These are phyloP conservation scores for Pilophorus perplexus DNA, from an alignment of 2,888 invertebrate species.

Conservation along the genomic window DNA sequence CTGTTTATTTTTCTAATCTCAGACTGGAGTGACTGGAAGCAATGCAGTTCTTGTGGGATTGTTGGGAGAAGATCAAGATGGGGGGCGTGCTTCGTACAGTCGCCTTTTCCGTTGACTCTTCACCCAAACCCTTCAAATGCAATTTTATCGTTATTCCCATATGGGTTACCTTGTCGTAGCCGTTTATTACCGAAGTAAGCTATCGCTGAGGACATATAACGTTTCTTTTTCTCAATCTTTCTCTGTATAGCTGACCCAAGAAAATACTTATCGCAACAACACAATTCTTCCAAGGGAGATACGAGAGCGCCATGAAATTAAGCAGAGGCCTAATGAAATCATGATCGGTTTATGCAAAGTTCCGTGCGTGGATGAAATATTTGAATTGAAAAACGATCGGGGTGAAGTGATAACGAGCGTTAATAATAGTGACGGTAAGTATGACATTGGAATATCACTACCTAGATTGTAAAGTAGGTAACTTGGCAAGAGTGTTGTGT, in stretches of 20 bases:
- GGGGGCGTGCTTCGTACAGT: conserved; percentile 59
- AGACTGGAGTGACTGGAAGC: conserved; percentile 64
- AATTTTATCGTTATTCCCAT: conserved; percentile 8
- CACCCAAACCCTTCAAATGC: not conserved
- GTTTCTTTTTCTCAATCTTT: too few relatives aligned
- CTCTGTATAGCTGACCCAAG: too few relatives aligned
- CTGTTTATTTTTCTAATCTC: not conserved
- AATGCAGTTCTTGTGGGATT: conserved; percentile 62
- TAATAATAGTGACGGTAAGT: conserved; percentile 60
- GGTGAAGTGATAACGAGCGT: conserved; percentile 59
- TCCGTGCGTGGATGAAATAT: conserved; percentile 56
- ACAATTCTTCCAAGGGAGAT: not conserved
- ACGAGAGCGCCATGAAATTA: conserved; percentile 49
- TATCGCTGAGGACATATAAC: too few relatives aligned
- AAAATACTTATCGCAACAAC: too few relatives aligned
- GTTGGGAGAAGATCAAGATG: conserved; percentile 60
- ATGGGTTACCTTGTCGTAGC: conserved; percentile 34
- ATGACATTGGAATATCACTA: too few relatives aligned
- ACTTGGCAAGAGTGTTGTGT: too few relatives aligned
- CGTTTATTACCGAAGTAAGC: conserved; percentile 3
- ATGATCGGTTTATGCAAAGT: conserved; percentile 59
- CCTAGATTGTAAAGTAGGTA: too few relatives aligned
- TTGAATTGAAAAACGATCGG: conserved; percentile 57
- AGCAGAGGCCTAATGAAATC: conserved; percentile 57
- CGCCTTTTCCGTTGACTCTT: conserved; percentile 14